phyloP scores from a whole-genome alignment of 2,113 vertebrate species.

The Panthera leo region DNA sequence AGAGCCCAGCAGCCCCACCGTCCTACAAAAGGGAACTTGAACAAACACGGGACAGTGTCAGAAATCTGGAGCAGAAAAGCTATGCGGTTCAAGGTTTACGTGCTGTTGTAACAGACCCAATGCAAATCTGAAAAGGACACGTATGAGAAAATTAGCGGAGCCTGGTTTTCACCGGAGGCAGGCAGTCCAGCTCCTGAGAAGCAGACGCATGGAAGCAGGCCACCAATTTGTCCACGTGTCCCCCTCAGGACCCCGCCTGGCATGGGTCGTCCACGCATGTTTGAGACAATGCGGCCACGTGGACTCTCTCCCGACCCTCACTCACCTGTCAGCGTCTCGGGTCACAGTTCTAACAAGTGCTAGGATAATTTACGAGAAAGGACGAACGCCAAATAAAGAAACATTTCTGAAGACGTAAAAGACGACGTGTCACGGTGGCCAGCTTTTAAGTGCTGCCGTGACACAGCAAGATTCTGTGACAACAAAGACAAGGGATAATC shows the following conservation, averaged over 20 bases:
- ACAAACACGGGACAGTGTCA: neutral
- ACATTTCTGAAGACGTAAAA: too few species aligned
- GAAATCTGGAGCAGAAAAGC: neutral
- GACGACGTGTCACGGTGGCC: too few species aligned
- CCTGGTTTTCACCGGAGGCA: rapidly evolving
- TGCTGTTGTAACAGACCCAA: neutral
- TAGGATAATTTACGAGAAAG: neutral
- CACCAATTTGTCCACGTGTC: too few species aligned
- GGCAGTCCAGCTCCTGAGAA: rapidly evolving
- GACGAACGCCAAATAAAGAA: neutral
- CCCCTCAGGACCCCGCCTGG: too few species aligned
- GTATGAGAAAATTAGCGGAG: rapidly evolving
- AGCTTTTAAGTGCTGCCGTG: neutral
- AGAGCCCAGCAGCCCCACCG: conserved; percentile 76
- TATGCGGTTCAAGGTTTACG: rapidly evolving
- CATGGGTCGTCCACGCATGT: rapidly evolving
- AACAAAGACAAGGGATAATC: too few species aligned
- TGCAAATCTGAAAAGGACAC: neutral
- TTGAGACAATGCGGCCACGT: neutral
- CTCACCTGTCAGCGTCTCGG: too few species aligned
- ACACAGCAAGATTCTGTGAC: neutral
- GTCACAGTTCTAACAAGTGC: neutral
- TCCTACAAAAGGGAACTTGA: conserved; percentile 86
- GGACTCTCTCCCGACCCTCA: neutral
- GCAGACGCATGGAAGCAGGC: too few species aligned